phyloP scores from a whole-genome alignment of 2,888 invertebrate species.

The Colletes collaris region DNA sequence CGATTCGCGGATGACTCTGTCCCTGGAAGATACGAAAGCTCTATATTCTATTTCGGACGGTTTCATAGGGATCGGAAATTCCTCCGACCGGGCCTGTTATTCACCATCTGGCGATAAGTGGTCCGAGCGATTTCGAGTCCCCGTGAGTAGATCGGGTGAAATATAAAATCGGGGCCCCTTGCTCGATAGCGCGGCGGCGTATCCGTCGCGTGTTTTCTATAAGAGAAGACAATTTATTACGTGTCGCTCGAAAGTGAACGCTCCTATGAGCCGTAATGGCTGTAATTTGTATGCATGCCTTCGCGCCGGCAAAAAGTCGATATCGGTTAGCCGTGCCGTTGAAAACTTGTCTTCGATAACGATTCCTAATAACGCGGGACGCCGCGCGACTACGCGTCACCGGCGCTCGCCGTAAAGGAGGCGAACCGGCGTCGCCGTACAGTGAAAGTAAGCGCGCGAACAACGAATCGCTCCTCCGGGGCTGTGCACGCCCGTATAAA shows the following conservation, averaged over 20 bases:
- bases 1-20: too few species aligned
- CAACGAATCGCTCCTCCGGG: constrained; percentile 12
- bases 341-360: constrained; percentile 70
- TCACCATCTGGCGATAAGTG: constrained; percentile 39
- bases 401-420: constrained; percentile 52
- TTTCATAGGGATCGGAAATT: constrained; percentile 15
- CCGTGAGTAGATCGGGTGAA: constrained; percentile 1
- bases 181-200: constrained; percentile 37
- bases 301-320: constrained; percentile 63
- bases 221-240: constrained; percentile 59
- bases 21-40: neutral
- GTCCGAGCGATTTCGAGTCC: constrained; percentile 14
- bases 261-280: constrained; percentile 61
- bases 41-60: neutral
- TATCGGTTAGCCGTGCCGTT: constrained; percentile 57
- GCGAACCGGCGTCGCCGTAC: constrained; percentile 1
- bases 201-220: constrained; percentile 57
- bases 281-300: constrained; percentile 69
- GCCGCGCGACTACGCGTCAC: constrained; percentile 54
- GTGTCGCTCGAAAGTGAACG: constrained; percentile 59
- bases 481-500: constrained; percentile 46
- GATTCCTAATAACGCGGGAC: constrained; percentile 69
- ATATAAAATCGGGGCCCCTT: constrained; percentile 39
- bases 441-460: constrained; percentile 58
- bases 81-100: constrained; percentile 7